phyloP scores from a whole-genome alignment of 1,140 invertebrate species.

The Pogonus chalceus region DNA sequence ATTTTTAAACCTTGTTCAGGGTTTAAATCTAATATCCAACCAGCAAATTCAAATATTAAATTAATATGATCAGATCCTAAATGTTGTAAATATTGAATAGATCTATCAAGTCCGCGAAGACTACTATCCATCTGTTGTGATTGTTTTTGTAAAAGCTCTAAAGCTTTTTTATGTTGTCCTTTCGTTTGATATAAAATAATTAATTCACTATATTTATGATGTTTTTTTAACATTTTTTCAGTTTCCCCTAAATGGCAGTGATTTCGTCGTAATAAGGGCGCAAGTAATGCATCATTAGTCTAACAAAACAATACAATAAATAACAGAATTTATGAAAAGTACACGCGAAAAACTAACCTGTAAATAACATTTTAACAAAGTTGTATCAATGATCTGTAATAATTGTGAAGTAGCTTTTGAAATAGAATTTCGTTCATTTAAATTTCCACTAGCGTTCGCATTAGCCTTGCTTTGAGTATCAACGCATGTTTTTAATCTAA shows the following conservation, averaged over 20 bases:
- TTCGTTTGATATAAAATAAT: slow-evolving; percentile 94
- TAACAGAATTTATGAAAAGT: slow-evolving; percentile 2
- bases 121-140: slow-evolving; percentile 65
- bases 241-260: slow-evolving; percentile 91
- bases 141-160: slow-evolving; percentile 79
- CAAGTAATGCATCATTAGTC: slow-evolving; percentile 90
- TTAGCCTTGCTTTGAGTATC: slow-evolving; percentile 32
- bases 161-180: slow-evolving; percentile 81
- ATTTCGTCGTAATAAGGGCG: slow-evolving; percentile 83
- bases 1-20: slow-evolving; percentile 88
- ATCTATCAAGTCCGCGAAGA: slow-evolving; percentile 69
- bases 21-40: slow-evolving; percentile 78
- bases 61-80: slow-evolving; percentile 76
- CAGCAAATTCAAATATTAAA: slow-evolving; percentile 89
- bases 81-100: slow-evolving; percentile 86
- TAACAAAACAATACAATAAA: slow-evolving; percentile 35
- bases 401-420: slow-evolving; percentile 45
- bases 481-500: slow-evolving; percentile 48
- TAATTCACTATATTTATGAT: slow-evolving; percentile 85
- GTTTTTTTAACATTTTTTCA: slow-evolving; percentile 75
- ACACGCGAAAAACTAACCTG: slow-evolving; percentile 45
- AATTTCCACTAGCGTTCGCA: slow-evolving; percentile 29
- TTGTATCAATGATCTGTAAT: slow-evolving; percentile 92
- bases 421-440: slow-evolving; percentile 28
- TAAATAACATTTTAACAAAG: slow-evolving; percentile 90